Evolutionary conservation across 2,113 vertebrate species (phyloP), one percentile per base, ranked within the genome.

Genomic region (Chlorocebus sabaeus): DNA sequence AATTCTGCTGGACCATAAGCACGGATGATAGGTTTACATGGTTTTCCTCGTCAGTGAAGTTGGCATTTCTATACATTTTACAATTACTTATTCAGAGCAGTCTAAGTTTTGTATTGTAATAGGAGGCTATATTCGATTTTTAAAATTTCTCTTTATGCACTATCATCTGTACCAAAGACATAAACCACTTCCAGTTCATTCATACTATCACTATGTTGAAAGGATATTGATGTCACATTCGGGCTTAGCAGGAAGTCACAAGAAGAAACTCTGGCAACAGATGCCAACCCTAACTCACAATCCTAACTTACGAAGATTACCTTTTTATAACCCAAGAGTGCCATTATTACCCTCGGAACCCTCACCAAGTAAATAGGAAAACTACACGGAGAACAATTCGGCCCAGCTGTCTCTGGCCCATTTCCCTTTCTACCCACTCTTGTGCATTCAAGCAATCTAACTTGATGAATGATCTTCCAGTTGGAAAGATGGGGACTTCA

Each of bases 1-100:
- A 13, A 16, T 32, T 85, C 84, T 59, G 75, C 40, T 45, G 14
- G 2, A 30, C 27, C 11, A 45, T 3, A 18, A n/a, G 35, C 67
- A n/a, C 32, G 55, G 0, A 32, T 12, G 20, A 32, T 0, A 32
- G 17, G 35, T 12, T 7, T 20, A 12, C 5, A 4, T n/a, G 3
- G 17, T 35, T 50, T 30, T 57, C 27, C n/a, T 17, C 18, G 38
- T n/a, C 20, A 43, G 9, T 6, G 1, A 92, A 25, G 1, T 52
- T 45, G 20, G 35, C 0, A 8, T 45, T 52, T 38, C 55, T 8
- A 27, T 3, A 30, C 13, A 1, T 45, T 57, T 40, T 23, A 16
- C 43, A 59, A 30, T 64, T n/a, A 78, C 4, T 68, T 55, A 78
- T 52, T 35, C 30, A 64, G 6, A 30, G 5, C 18, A 40, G 16